Evolutionary conservation across 2,888 invertebrate species (phyloP).

Genomic region (Drosophila gaucha): DNA sequence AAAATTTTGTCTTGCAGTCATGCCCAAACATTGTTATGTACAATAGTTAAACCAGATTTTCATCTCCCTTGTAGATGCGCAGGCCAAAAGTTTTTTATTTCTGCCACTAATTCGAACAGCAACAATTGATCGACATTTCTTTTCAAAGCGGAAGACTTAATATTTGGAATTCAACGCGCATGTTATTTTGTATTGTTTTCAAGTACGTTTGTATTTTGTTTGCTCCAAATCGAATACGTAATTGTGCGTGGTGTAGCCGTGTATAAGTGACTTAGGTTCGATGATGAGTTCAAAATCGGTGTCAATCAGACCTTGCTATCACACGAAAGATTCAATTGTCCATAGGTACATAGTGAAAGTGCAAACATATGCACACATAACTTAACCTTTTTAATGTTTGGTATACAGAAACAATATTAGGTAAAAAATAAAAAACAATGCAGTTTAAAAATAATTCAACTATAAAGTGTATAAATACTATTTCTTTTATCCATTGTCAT

Average conservation of each 20-base stretch:
- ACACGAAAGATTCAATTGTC: conserved; percentile 15
- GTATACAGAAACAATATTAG: background rate
- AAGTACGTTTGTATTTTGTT: conserved; percentile 34
- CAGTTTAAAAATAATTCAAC: background rate
- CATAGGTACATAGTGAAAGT: conserved; percentile 25
- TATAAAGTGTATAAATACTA: conserved; percentile 1
- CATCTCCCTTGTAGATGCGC: conserved; percentile 36
- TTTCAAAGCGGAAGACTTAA: conserved; percentile 62
- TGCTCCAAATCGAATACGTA: conserved; percentile 44
- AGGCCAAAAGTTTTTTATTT: conserved; percentile 29
- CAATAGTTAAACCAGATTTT: no score
- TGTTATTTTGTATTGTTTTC: conserved; percentile 11
- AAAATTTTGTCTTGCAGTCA: conserved; percentile 26
- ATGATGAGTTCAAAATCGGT: conserved; percentile 37
- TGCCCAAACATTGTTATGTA: conserved; percentile 12
- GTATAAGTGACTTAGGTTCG: conserved; percentile 21
- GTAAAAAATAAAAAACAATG: conserved; percentile 1
- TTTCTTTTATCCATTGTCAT: background rate
- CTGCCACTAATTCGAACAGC: conserved; percentile 20
- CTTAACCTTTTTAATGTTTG: background rate
- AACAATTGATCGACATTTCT: conserved; percentile 55
- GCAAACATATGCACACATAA: background rate
- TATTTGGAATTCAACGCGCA: conserved; percentile 15
- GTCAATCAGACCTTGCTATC: conserved; percentile 20
- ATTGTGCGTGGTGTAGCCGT: conserved; percentile 29